Evolutionary conservation across 1,140 invertebrate species (phyloP).

Genomic region (Conus ventricosus): DNA sequence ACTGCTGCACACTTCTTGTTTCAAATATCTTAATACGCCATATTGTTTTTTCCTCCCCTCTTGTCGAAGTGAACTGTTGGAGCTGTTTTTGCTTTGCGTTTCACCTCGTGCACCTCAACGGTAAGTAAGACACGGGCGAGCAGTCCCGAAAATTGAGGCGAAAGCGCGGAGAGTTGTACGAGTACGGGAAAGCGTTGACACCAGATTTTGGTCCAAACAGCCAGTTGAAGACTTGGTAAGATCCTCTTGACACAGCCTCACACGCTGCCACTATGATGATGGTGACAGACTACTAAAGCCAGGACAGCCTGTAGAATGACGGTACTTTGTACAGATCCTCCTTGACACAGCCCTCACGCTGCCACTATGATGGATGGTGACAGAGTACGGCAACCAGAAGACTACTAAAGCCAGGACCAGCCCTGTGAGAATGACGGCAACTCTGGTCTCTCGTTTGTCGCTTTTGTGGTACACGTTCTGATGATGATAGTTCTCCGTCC

Average conservation of each 20-base stretch:
- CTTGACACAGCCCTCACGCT: constrained; percentile 50
- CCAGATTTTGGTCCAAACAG: constrained; percentile 63
- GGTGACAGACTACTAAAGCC: too few species aligned
- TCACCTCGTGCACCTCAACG: background rate
- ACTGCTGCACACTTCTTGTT: too few species aligned
- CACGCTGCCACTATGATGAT: too few species aligned
- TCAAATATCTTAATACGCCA: too few species aligned
- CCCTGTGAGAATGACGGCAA: background rate
- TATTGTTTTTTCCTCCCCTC: too few species aligned
- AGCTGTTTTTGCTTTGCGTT: too few species aligned
- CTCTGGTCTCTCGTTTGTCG: background rate
- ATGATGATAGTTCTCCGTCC: background rate
- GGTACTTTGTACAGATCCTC: constrained; percentile 54
- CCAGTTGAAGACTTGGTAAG: too few species aligned
- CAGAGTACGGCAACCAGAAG: constrained; percentile 60
- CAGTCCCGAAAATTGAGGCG: constrained; percentile 48
- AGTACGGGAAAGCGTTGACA: constrained; percentile 67
- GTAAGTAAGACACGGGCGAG: constrained; percentile 23
- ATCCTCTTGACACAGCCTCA: too few species aligned
- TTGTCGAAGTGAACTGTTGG: too few species aligned
- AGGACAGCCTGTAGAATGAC: too few species aligned
- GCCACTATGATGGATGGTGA: constrained; percentile 56
- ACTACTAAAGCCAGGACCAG: constrained; percentile 51
- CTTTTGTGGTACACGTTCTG: background rate
- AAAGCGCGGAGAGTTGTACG: constrained; percentile 53